phyloP scores from a whole-genome alignment of 2,888 invertebrate genomes.

The Cheilosia grossa region DNA sequence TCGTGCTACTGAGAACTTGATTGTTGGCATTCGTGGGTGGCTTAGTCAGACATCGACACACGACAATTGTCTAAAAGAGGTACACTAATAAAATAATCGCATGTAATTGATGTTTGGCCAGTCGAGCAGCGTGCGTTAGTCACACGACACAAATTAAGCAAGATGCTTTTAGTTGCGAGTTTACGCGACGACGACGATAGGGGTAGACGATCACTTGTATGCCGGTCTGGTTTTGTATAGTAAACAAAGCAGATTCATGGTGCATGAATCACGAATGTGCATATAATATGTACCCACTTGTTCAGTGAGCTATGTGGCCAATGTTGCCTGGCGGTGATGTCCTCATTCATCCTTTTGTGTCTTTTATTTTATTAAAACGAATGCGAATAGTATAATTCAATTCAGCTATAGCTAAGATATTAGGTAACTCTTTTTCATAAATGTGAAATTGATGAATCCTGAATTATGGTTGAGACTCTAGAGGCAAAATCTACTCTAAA shows the following conservation, averaged over 20 bases:
- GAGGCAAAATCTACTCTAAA: no score
- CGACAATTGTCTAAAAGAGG: constrained; percentile 20
- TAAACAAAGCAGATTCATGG: constrained; percentile 11
- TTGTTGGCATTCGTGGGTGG: constrained; percentile 50
- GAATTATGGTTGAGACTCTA: no score
- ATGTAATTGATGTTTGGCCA: constrained; percentile 44
- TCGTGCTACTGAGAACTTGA: constrained; percentile 1
- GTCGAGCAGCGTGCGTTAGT: constrained; percentile 50
- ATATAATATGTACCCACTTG: no score
- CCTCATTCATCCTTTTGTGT: no score
- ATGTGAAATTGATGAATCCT: no score
- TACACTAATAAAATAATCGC: constrained; percentile 59
- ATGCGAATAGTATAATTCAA: no score
- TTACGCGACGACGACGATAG: constrained; percentile 4
- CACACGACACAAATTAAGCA: constrained; percentile 59
- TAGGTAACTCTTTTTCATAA: no score
- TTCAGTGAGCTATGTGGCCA: not conserved
- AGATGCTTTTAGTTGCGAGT: constrained; percentile 36
- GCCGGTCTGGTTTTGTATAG: constrained; percentile 1
- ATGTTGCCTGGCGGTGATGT: not conserved
- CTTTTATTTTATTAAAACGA: no score
- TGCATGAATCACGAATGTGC: not conserved
- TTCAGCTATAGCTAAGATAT: no score
- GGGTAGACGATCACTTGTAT: not conserved
- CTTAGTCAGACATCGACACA: constrained; percentile 9